phyloP scores from a whole-genome alignment of 53 echinoderm and acorn worm species.

The Arbacia lixula region DNA sequence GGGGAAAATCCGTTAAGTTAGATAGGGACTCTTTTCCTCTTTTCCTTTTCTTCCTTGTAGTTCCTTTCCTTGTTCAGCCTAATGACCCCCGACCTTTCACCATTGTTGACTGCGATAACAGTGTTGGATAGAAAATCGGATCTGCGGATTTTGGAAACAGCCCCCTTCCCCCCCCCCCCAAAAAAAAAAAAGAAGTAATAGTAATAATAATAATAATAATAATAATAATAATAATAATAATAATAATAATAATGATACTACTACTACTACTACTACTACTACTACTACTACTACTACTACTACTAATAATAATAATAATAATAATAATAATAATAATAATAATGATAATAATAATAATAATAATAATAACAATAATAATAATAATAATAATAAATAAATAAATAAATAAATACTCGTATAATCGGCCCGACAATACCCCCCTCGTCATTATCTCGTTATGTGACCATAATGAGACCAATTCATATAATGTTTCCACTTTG shows the following conservation, averaged over 20 bases:
- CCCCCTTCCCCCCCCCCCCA: too few species aligned
- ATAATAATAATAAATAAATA: slow-evolving; percentile 3
- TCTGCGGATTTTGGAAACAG: too few species aligned
- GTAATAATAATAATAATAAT: slow-evolving; percentile 4
- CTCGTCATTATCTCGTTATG: too few species aligned
- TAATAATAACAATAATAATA: slow-evolving; percentile 5
- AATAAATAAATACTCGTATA: too few species aligned
- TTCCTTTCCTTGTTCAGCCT: not conserved
- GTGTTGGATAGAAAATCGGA: too few species aligned
- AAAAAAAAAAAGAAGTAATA: not conserved
- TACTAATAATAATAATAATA: slow-evolving; percentile 4
- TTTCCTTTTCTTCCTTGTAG: too few species aligned
- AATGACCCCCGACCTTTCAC: not conserved
- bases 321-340: slow-evolving; percentile 16
- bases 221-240: slow-evolving; percentile 19
- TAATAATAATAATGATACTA: slow-evolving; percentile 18
- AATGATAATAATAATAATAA: not conserved
- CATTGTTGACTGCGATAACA: not conserved
- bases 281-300: not conserved
- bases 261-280: not conserved
- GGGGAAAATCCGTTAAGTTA: too few species aligned
- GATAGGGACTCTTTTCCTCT: too few species aligned
- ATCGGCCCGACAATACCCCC: too few species aligned
- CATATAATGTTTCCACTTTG: too few species aligned
- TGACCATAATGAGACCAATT: too few species aligned